Percentiles rank a stretch among this genome's conserved stretches.
Conservation (phyloP, 2,888 invertebrate species). For the Zootermopsis nevadensis region DNA sequence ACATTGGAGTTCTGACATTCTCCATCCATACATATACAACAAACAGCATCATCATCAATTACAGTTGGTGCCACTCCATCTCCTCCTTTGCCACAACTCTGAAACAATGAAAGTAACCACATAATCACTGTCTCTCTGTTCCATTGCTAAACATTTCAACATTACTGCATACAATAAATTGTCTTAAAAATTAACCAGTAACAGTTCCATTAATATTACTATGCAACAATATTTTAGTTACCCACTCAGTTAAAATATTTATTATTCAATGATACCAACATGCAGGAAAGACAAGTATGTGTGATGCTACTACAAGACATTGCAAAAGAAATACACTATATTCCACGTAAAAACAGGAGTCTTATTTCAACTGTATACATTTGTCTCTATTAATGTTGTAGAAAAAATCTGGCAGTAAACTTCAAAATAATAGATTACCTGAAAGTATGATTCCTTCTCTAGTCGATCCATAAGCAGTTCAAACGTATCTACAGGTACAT, state of each 20-base stretch:
- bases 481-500: constrained; percentile 88
- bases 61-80: constrained; percentile 70
- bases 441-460: constrained; percentile 97
- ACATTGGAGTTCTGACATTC: constrained; percentile 99
- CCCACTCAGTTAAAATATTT: not conserved
- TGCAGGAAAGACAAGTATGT: too few species aligned
- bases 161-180: too few species aligned
- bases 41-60: constrained; percentile 97
- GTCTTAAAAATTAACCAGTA: too few species aligned
- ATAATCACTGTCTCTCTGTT: not conserved
- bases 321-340: too few species aligned
- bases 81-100: constrained; percentile 65
- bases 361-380: too few species aligned
- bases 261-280: not conserved
- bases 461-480: constrained; percentile 97
- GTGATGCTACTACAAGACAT: too few species aligned
- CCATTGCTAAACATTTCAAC: not conserved
- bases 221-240: too few species aligned
- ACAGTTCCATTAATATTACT: too few species aligned
- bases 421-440: constrained; percentile 64
- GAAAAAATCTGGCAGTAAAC: too few species aligned
- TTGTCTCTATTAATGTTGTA: too few species aligned
- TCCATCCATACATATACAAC: constrained; percentile 98
- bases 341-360: too few species aligned
- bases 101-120: constrained; percentile 55